Percentiles rank a stretch among this genome's conserved stretches.
Conservation (phyloP, 2,113 vertebrate genomes). For the Mus spicilegus region DNA sequence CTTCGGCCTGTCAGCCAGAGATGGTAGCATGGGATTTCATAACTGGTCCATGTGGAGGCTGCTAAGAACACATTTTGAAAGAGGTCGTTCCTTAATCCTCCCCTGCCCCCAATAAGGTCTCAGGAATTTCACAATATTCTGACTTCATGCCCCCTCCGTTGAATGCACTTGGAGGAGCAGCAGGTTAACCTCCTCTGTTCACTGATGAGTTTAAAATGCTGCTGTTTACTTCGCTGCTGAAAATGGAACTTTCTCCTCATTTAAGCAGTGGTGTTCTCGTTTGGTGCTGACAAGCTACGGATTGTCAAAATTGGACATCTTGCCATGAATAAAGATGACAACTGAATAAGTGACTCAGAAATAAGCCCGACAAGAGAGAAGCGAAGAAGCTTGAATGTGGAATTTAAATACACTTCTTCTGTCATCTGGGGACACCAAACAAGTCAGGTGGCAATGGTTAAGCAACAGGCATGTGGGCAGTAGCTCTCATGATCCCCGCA, state of each 20-base stretch:
- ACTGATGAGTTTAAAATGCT: slow-evolving; percentile 71
- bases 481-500: background rate
- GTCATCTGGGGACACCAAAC: background rate
- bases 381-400: slow-evolving; percentile 51
- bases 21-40: background rate
- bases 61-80: slow-evolving; percentile 39
- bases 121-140: slow-evolving; percentile 46
- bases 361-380: slow-evolving; percentile 64
- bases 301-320: slow-evolving; percentile 69
- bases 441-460: background rate
- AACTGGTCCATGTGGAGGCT: slow-evolving; percentile 45
- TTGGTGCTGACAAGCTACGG: slow-evolving; percentile 72
- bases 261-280: slow-evolving; percentile 75
- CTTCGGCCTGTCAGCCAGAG: background rate
- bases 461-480: background rate
- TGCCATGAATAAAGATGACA: slow-evolving; percentile 78
- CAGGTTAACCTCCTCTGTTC: slow-evolving; percentile 58
- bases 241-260: slow-evolving; percentile 65
- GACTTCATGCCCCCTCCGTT: slow-evolving; percentile 61
- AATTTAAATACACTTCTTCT: slow-evolving; percentile 40
- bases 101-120: background rate
- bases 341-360: slow-evolving; percentile 65
- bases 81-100: slow-evolving; percentile 19
- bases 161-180: slow-evolving; percentile 63
- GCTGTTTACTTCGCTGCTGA: slow-evolving; percentile 61